Conservation (phyloP, 2,113 vertebrate genomes). For the Glaucidium brasilianum region DNA sequence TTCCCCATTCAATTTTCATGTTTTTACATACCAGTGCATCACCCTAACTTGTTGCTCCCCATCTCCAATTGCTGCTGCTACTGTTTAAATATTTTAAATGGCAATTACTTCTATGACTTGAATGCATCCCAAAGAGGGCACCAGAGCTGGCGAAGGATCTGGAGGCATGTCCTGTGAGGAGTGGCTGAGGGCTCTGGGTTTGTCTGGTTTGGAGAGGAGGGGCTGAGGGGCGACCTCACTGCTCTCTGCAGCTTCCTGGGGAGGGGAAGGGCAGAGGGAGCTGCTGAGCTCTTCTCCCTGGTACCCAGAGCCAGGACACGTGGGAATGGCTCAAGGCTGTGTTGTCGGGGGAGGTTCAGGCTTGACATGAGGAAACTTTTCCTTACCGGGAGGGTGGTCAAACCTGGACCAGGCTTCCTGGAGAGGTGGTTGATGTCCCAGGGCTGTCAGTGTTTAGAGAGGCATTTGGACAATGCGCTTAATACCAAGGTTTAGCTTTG, state of each 20-base stretch:
- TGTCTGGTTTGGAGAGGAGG: background rate
- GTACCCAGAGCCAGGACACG: background rate
- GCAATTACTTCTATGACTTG: background rate
- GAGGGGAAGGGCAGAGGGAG: background rate
- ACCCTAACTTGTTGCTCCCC: background rate
- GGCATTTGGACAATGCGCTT: background rate
- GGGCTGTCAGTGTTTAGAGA: background rate
- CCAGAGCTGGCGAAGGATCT: background rate
- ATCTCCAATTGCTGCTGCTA: background rate
- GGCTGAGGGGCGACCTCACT: too few species aligned
- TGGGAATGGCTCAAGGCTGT: background rate
- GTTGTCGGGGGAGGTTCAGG: fast-evolving
- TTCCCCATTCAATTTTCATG: background rate
- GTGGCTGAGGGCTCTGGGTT: fast-evolving
- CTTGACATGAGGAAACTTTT: background rate
- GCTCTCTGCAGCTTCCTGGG: too few species aligned
- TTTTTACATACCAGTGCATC: background rate
- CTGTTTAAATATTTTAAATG: background rate
- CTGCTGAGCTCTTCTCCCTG: background rate
- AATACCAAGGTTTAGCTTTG: background rate
- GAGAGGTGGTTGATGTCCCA: too few species aligned
- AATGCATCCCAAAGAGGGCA: background rate
- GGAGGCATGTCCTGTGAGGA: background rate
- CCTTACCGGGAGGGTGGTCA: background rate
- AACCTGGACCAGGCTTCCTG: background rate